Conservation (phyloP, 2,113 vertebrate genomes). For the Isurus oxyrinchus region DNA sequence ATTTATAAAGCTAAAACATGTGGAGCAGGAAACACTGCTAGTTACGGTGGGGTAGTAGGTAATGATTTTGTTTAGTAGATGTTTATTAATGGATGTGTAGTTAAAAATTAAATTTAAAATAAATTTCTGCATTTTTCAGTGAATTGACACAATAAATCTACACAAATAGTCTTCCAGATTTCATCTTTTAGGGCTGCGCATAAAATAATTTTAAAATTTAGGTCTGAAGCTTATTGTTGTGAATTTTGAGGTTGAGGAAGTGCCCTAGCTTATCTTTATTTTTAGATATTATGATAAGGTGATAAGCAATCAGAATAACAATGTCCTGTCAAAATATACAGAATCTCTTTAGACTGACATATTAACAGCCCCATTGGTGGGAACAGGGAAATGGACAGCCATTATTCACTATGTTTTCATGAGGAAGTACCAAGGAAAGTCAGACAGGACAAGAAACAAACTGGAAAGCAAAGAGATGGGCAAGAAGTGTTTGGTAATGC, state of each 20-base stretch:
- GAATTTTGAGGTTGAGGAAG: background rate
- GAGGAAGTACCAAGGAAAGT: background rate
- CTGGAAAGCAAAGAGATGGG: background rate
- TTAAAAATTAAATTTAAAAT: background rate
- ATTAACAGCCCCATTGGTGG: background rate
- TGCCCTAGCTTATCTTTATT: background rate
- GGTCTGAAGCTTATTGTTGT: background rate
- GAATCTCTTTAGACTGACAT: background rate
- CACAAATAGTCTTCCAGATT: background rate
- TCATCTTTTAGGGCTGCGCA: background rate
- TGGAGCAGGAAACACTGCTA: background rate
- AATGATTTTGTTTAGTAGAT: background rate
- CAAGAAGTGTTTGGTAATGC: background rate
- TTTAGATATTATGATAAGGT: background rate
- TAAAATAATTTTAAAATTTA: background rate
- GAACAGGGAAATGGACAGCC: background rate
- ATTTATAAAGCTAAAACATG: background rate
- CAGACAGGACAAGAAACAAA: background rate
- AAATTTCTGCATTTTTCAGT: background rate
- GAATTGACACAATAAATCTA: background rate
- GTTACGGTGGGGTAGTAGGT: background rate
- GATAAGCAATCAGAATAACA: background rate
- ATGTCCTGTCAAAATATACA: background rate
- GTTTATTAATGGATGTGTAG: background rate
- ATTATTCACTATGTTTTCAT: background rate